A percentile compares a stretch with the other conserved stretches of the same genome.
Conservation (phyloP, 2,113 vertebrate species). For the Pseudorasbora parva region DNA sequence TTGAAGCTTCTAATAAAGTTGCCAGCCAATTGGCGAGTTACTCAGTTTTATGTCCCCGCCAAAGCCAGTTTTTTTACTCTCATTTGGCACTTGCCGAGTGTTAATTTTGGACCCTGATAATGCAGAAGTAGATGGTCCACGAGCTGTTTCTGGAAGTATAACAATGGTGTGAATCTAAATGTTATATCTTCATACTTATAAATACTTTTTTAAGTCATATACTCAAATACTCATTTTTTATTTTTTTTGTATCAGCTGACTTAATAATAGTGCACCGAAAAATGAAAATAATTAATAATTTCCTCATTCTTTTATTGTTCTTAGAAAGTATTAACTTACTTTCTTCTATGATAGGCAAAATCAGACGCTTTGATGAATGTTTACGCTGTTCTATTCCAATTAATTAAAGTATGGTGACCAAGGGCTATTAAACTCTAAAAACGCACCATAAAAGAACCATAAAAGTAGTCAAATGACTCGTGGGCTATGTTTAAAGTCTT, state of each 20-base stretch:
- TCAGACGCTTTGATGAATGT: background rate
- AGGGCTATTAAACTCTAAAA: background rate
- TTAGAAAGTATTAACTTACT: no score
- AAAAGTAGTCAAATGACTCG: background rate
- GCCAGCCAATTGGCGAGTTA: background rate
- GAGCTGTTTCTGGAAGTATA: background rate
- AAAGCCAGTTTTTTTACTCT: background rate
- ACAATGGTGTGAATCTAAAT: background rate
- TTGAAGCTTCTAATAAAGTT: conserved; percentile 2
- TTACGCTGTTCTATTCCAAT: background rate
- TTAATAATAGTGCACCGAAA: background rate
- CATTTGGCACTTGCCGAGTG: conserved; percentile 8
- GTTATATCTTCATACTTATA: conserved; percentile 4
- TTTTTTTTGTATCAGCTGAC: background rate
- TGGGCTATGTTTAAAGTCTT: background rate
- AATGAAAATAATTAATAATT: background rate
- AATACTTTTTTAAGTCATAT: background rate
- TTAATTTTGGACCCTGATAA: conserved; percentile 39
- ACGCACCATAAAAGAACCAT: background rate
- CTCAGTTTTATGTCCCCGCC: background rate
- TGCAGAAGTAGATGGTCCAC: conserved; percentile 4
- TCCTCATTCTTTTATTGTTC: background rate
- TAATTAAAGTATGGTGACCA: background rate
- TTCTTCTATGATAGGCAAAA: background rate
- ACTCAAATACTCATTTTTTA: no score